A percentile compares a stretch with the other conserved stretches of the same genome.
Conservation (phyloP, 2,113 vertebrate genomes). For the Lota lota region DNA sequence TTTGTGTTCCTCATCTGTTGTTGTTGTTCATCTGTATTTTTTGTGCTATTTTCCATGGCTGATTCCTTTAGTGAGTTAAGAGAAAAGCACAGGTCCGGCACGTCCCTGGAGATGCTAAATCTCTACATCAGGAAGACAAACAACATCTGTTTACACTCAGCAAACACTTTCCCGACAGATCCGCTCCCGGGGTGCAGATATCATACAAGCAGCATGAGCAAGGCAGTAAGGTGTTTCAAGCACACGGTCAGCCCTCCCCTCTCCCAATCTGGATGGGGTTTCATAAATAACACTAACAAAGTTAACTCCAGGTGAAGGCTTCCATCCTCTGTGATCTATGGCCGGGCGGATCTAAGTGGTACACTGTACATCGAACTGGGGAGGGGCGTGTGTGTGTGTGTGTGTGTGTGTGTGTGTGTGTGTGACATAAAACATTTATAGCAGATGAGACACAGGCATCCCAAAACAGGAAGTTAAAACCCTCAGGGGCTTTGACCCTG, state of each 20-base stretch:
- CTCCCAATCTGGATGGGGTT: slow-evolving; percentile 27
- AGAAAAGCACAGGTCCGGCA: slow-evolving; percentile 57
- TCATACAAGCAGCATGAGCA: slow-evolving; percentile 47
- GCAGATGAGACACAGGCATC: slow-evolving; percentile 81
- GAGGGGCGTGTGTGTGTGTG: neutral
- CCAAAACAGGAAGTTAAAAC: slow-evolving; percentile 64
- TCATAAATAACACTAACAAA: slow-evolving; percentile 26
- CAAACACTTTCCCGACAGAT: slow-evolving; percentile 56
- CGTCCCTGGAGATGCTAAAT: slow-evolving; percentile 69
- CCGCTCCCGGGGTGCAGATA: slow-evolving; percentile 44
- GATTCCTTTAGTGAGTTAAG: slow-evolving; percentile 61
- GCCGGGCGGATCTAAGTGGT: slow-evolving; percentile 10
- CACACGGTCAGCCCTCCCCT: slow-evolving; percentile 26
- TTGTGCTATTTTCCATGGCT: slow-evolving; percentile 49
- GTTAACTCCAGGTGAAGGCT: slow-evolving; percentile 21
- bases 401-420: slow-evolving; percentile 46
- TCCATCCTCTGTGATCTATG: slow-evolving; percentile 27
- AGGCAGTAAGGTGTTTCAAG: slow-evolving; percentile 40
- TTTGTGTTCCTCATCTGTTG: slow-evolving; percentile 24
- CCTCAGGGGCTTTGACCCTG: slow-evolving; percentile 24
- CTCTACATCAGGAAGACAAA: slow-evolving; percentile 73
- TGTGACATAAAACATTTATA: slow-evolving; percentile 89
- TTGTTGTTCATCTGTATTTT: slow-evolving; percentile 45
- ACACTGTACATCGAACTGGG: neutral
- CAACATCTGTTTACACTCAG: slow-evolving; percentile 74